A percentile compares a stretch with the other conserved stretches of the same genome.
Conservation (phyloP, 2,888 invertebrate species). For the Drosophila greeni region DNA sequence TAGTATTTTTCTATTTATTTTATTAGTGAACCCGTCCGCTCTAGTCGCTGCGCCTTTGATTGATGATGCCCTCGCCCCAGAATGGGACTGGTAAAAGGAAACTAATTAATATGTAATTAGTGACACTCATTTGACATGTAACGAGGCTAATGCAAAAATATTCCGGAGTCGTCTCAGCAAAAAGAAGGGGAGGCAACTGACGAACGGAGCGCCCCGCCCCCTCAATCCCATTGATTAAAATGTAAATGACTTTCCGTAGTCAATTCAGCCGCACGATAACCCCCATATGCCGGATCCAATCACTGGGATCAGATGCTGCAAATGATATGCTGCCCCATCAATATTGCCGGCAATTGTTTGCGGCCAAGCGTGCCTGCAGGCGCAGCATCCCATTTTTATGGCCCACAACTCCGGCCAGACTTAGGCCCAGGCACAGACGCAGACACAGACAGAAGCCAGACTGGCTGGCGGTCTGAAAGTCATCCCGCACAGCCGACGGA, state of each 20-base stretch:
- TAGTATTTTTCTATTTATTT: constrained; percentile 22
- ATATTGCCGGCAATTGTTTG: constrained; percentile 32
- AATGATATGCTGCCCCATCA: constrained; percentile 30
- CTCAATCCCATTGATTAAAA: constrained; percentile 13
- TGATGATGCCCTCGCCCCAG: constrained; percentile 47
- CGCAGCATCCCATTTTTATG: constrained; percentile 52
- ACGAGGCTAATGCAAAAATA: constrained; percentile 38
- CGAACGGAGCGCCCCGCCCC: neutral
- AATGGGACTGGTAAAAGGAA: constrained; percentile 35
- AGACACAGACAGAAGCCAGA: constrained; percentile 20
- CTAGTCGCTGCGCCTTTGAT: constrained; percentile 34
- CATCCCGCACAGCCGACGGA: constrained; percentile 37
- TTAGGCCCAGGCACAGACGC: neutral
- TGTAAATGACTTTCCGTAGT: constrained; percentile 17
- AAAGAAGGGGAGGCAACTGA: neutral
- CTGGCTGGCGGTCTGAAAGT: constrained; percentile 29
- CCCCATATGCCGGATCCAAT: constrained; percentile 23
- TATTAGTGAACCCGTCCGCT: constrained; percentile 13
- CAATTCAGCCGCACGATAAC: constrained; percentile 8
- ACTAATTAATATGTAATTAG: constrained; percentile 59
- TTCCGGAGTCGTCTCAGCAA: neutral
- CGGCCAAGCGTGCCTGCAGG: constrained; percentile 43
- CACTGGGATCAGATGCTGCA: constrained; percentile 27
- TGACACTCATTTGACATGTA: constrained; percentile 47
- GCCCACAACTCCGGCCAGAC: constrained; percentile 2